Conservation (phyloP, 2,113 vertebrate species). For the western clawed frog (Xenopus tropicalis) region DNA sequence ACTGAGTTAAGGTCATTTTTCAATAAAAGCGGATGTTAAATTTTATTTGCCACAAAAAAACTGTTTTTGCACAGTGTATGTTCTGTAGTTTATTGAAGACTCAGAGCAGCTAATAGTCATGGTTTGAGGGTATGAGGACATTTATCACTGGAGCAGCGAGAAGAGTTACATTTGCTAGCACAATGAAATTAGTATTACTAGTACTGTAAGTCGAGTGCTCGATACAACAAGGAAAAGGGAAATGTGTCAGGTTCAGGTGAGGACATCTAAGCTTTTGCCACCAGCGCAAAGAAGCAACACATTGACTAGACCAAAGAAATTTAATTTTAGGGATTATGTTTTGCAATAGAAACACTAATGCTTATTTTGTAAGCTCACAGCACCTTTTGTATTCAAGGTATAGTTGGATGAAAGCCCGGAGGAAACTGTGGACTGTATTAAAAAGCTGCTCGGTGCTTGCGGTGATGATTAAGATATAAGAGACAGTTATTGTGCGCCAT, state of each 20-base stretch:
- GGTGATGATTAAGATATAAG: conserved; percentile 19
- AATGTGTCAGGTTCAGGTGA: conserved; percentile 33
- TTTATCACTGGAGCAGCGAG: conserved; percentile 16
- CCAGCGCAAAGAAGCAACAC: background rate
- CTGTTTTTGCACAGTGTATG: background rate
- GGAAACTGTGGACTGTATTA: conserved; percentile 21
- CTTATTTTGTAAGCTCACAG: conserved; percentile 20
- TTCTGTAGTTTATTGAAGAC: too few relatives aligned
- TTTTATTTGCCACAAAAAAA: conserved; percentile 32
- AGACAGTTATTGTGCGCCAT: conserved; percentile 7
- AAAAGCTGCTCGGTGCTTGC: conserved; percentile 19
- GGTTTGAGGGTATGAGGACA: background rate
- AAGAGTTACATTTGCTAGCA: too few relatives aligned
- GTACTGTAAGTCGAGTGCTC: background rate
- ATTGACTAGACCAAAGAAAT: conserved; percentile 26
- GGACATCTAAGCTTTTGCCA: conserved; percentile 18
- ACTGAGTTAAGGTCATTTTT: conserved; percentile 13
- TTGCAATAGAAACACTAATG: conserved; percentile 25
- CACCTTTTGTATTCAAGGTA: conserved; percentile 18
- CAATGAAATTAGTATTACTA: conserved; percentile 16
- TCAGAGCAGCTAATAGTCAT: too few relatives aligned
- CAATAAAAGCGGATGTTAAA: conserved; percentile 27
- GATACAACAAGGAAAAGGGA: background rate
- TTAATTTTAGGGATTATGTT: conserved; percentile 21
- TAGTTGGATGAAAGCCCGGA: conserved; percentile 25